Percentiles rank a stretch among this genome's conserved stretches.
Evolutionary conservation across 2,888 invertebrate species (phyloP).

Genomic region (Drosophila ochracea): DNA sequence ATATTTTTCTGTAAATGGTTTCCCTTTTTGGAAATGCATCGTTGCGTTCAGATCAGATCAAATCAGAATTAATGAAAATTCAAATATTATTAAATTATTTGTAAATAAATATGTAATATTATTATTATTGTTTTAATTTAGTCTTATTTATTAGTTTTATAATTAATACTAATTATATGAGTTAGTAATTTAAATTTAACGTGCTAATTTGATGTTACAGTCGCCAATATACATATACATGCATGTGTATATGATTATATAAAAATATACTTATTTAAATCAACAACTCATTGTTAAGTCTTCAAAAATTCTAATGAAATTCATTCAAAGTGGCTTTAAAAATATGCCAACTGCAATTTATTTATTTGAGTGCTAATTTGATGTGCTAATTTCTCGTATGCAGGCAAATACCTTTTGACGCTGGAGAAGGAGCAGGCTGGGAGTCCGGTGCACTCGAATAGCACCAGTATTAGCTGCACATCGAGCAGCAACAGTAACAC

Average conservation of each 20-base stretch:
- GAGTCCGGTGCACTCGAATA: slow-evolving; percentile 81
- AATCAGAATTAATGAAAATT: no score
- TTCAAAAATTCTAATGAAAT: neutral
- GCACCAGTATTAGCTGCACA: slow-evolving; percentile 81
- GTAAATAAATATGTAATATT: neutral
- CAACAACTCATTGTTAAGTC: neutral
- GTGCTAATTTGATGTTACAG: no score
- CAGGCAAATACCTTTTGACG: slow-evolving; percentile 83
- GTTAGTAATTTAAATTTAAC: neutral
- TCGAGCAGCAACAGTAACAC: slow-evolving; percentile 83
- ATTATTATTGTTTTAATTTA: neutral
- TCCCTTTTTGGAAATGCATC: no score
- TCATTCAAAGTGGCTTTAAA: no score
- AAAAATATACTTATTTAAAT: neutral
- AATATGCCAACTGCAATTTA: neutral
- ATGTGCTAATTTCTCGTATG: neutral
- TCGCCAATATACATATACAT: no score
- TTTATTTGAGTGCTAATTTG: neutral
- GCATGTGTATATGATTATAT: neutral
- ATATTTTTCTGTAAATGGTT: no score
- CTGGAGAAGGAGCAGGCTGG: slow-evolving; percentile 83
- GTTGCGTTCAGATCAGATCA: no score
- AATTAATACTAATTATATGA: neutral
- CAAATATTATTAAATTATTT: no score
- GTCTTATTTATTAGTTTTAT: neutral